Percentiles rank a stretch among this genome's conserved stretches.
Conservation (phyloP, 2,113 vertebrate genomes). For the Cottus gobio region DNA sequence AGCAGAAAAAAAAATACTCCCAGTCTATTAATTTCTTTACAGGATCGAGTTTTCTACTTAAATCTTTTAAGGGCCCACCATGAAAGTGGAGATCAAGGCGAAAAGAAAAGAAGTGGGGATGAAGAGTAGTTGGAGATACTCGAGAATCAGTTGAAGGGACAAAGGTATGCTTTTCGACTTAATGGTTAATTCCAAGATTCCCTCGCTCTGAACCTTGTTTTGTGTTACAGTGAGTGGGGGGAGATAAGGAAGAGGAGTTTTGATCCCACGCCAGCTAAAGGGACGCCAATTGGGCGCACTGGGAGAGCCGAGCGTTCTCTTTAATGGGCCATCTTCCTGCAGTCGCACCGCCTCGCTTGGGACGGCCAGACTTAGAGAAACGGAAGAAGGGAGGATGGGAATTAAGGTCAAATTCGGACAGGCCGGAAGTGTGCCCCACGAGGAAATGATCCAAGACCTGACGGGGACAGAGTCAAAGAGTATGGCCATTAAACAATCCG, state of each 20-base stretch:
- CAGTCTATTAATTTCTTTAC: constrained; percentile 44
- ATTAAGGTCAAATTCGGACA: constrained; percentile 8
- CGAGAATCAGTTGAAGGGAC: constrained; percentile 19
- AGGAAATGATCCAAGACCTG: constrained; percentile 53
- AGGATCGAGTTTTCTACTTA: constrained; percentile 52
- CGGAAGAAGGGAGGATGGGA: not conserved
- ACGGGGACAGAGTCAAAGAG: constrained; percentile 34
- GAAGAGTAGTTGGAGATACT: constrained; percentile 23
- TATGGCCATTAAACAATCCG: constrained; percentile 70
- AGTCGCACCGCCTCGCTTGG: constrained; percentile 32
- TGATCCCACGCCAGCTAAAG: constrained; percentile 30
- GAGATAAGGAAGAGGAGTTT: constrained; percentile 35
- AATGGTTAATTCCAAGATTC: constrained; percentile 40
- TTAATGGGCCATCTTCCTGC: constrained; percentile 57
- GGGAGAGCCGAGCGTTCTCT: constrained; percentile 56
- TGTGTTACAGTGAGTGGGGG: constrained; percentile 36
- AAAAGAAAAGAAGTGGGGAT: not conserved
- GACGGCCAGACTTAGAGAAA: constrained; percentile 37
- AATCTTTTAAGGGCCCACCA: constrained; percentile 57
- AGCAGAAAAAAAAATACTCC: constrained; percentile 19
- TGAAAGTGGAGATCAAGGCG: constrained; percentile 61
- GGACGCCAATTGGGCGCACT: constrained; percentile 44
- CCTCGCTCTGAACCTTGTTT: constrained; percentile 51
- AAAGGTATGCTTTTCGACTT: not conserved
- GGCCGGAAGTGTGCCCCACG: not conserved